Percentiles rank a stretch among this genome's conserved stretches.
These are phyloP conservation scores for Ophioninae sp. DNA, from an alignment of 2,888 invertebrate species.

Conservation along the genomic window DNA sequence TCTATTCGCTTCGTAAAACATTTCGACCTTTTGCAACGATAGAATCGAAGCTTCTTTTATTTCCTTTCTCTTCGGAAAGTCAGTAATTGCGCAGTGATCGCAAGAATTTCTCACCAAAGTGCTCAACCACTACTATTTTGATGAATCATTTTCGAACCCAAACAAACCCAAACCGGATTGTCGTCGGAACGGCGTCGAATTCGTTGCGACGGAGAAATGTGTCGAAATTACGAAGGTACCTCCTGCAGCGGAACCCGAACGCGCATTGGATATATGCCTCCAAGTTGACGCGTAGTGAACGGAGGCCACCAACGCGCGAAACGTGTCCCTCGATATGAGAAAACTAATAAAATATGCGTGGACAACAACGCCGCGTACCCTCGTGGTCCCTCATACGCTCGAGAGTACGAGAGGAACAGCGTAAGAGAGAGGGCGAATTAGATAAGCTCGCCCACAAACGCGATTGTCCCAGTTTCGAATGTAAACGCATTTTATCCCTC, in stretches of 20 bases:
- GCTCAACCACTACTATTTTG: too few species aligned
- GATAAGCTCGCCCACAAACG: slow-evolving; percentile 54
- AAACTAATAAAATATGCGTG: slow-evolving; percentile 20
- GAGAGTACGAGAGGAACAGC: slow-evolving; percentile 3
- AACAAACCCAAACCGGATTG: too few species aligned
- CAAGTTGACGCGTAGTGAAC: slow-evolving; percentile 24
- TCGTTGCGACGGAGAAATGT: neutral
- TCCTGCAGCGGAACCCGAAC: neutral
- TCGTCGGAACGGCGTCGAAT: neutral
- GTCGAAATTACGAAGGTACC: neutral
- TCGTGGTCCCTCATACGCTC: slow-evolving; percentile 51
- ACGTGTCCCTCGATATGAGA: neutral
- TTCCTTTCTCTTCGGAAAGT: too few species aligned
- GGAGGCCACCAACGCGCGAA: slow-evolving; percentile 27
- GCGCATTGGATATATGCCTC: slow-evolving; percentile 5
- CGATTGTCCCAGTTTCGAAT: slow-evolving; percentile 58
- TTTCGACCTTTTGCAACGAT: too few species aligned
- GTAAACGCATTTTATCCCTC: slow-evolving; percentile 35
- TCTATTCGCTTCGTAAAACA: too few species aligned
- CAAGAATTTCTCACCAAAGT: too few species aligned
- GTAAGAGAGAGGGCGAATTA: slow-evolving; percentile 43
- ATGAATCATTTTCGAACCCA: neutral
- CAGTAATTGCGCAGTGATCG: too few species aligned
- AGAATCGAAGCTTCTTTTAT: too few species aligned
- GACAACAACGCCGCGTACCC: neutral